Evolutionary conservation across 2,797 vertebrate genomes (phyloP).

Genomic region (Hydrophis major): DNA sequence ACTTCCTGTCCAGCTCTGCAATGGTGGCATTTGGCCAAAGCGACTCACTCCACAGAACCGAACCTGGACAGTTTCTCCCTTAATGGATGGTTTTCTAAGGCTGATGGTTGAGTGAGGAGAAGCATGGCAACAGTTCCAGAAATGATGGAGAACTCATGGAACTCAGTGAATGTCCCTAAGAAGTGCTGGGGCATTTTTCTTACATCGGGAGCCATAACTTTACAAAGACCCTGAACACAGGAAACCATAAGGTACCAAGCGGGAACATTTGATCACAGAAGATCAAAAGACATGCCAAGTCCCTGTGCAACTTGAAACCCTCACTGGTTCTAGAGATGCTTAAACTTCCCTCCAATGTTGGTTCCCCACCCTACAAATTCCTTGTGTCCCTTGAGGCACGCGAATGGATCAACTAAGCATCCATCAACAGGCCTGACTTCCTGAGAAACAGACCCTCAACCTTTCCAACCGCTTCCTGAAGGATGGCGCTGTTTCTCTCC

Average conservation of each 20-base stretch:
- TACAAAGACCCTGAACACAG: not conserved
- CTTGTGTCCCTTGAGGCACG: not conserved
- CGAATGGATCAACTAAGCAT: not conserved
- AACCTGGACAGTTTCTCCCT: not conserved
- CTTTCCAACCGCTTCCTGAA: not conserved
- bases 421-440: not conserved
- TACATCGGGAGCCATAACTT: not conserved
- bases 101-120: not conserved
- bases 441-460: too few species aligned
- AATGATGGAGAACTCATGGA: not conserved
- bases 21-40: constrained; percentile 43
- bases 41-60: rapidly evolving
- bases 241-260: not conserved
- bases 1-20: constrained; percentile 62
- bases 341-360: not conserved
- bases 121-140: not conserved
- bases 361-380: not conserved
- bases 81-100: not conserved
- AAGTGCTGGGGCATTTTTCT: not conserved
- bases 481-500: not conserved
- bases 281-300: not conserved
- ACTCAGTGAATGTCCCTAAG: not conserved
- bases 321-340: not conserved
- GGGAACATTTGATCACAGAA: not conserved
- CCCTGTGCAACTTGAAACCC: not conserved